phyloP scores from a whole-genome alignment of 2,797 vertebrate genomes.

The Typhlichthys subterraneus region DNA sequence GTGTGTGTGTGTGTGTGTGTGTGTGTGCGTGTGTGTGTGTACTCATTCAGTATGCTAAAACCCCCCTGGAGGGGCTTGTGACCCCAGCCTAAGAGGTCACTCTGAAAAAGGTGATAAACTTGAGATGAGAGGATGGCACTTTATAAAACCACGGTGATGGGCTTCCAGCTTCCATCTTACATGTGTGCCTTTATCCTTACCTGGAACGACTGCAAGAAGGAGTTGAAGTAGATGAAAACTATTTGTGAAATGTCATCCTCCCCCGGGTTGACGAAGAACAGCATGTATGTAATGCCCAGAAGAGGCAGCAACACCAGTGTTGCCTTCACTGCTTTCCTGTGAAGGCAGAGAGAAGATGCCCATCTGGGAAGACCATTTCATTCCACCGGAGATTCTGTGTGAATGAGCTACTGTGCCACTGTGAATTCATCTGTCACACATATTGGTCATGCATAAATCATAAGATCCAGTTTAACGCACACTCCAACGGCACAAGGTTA shows the following conservation, averaged over 20 bases:
- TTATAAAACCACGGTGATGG: constrained; percentile 9
- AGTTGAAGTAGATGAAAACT: constrained; percentile 98
- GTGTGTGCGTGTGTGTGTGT: not conserved
- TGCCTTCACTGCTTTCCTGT: constrained; percentile 97
- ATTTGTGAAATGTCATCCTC: constrained; percentile 97
- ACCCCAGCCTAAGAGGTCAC: constrained; percentile 9
- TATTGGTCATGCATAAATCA: no score
- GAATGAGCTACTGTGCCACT: no score
- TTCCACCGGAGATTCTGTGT: not conserved
- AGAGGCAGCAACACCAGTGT: constrained; percentile 93
- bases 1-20: not conserved
- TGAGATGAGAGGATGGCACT: not conserved
- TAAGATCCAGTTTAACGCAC: no score
- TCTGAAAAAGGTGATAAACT: constrained; percentile 6
- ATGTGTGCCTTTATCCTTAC: constrained; percentile 50
- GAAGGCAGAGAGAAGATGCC: constrained; percentile 29
- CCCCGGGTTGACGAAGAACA: constrained; percentile 96
- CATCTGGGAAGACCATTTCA: not conserved
- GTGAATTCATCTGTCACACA: no score
- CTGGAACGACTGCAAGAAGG: constrained; percentile 98
- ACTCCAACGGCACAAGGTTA: no score
- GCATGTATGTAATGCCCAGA: constrained; percentile 97
- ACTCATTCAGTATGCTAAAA: constrained; percentile 31
- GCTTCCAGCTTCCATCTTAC: not conserved
- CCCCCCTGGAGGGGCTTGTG: constrained; percentile 25